Conservation (phyloP, 2,797 vertebrate genomes). For the Pseudotriccus pelzelni region DNA sequence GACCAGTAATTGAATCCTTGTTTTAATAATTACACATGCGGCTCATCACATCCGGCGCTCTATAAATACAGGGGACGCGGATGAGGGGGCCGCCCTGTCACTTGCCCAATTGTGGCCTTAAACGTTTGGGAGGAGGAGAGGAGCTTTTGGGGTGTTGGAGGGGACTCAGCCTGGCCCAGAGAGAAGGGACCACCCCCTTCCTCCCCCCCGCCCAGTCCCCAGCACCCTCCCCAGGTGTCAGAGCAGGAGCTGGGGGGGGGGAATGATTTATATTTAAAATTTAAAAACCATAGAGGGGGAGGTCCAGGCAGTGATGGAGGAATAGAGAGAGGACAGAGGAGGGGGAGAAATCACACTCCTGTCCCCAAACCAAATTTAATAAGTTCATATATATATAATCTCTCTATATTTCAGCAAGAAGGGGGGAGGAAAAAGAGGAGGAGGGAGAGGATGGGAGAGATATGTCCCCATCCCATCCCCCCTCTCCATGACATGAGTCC, state of each 20-base stretch:
- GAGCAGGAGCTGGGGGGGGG: conserved; percentile 14
- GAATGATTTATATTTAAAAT: conserved; percentile 63
- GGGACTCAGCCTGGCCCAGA: neutral
- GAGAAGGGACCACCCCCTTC: neutral
- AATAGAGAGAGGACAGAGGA: conserved; percentile 50
- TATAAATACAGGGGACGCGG: conserved; percentile 86
- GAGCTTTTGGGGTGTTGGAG: neutral
- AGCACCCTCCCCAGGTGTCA: conserved; percentile 24
- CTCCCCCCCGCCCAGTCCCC: neutral
- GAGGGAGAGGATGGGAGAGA: neutral
- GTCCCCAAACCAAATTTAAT: conserved; percentile 74
- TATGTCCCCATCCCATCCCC: conserved; percentile 10
- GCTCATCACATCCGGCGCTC: conserved; percentile 80
- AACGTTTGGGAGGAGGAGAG: neutral
- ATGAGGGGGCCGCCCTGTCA: conserved; percentile 38
- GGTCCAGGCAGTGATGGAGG: conserved; percentile 20
- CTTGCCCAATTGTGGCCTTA: conserved; percentile 54
- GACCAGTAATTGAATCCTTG: conserved; percentile 84
- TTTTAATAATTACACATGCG: conserved; percentile 85
- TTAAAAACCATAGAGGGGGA: conserved; percentile 26
- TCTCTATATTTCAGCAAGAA: conserved; percentile 78
- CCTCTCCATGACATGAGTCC: conserved; percentile 22
- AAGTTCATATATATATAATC: conserved; percentile 80
- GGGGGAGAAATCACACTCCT: conserved; percentile 63
- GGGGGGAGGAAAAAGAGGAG: conserved; percentile 3